Base-by-base conservation (phyloP, 2,113 vertebrate species). In the Hypocryptadius cinnamomeus region DNA sequence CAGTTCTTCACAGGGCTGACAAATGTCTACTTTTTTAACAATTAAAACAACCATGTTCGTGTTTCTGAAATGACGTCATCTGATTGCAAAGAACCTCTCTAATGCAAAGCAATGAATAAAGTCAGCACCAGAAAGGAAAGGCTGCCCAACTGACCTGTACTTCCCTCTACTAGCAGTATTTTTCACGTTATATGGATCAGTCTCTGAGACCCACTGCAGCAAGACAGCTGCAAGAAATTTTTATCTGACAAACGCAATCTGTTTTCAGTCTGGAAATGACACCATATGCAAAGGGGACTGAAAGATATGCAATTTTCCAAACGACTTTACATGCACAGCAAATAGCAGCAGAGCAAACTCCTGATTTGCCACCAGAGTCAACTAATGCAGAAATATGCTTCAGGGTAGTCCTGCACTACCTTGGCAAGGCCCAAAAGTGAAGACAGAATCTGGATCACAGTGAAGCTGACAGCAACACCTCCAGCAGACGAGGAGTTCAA, bases 321-420 rank as follows among this genome's bases (percentile, higher is more conserved):
- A 64, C 0, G 0, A 40, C 19, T 65, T 82, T 13, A 90, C 4
- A 48, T 9, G 31, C 4, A 40, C 4, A n/a, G n/a, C 66, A 45
- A 91, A 72, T 8, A 73, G 21, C 70, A 87, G 44, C 78, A 64
- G 11, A 37, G 13, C 39, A 78, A 80, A 89, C 18, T n/a, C 11
- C 11, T 27, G 5, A 54, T 70, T 25, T 63, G 40, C 27, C 63
- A 66, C 30, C 33, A 47, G 18, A 79, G 45, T 21, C 24, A 65
- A 44, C 14, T 71, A 54, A 68, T 5, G 21, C 19, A 54, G 31
- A 66, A 24, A 68, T 12, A 66, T 10, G 24, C 25, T 37, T 39
- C 16, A 50, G 23, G n/a, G 40, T 6, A 59, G 42, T 20, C 21
- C 51, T 68, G 25, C 50, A 42, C 6, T 19, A 65, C 28, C 31